Evolutionary conservation across 2,113 vertebrate species (phyloP).

Genomic region (Lamprologus speciosus): DNA sequence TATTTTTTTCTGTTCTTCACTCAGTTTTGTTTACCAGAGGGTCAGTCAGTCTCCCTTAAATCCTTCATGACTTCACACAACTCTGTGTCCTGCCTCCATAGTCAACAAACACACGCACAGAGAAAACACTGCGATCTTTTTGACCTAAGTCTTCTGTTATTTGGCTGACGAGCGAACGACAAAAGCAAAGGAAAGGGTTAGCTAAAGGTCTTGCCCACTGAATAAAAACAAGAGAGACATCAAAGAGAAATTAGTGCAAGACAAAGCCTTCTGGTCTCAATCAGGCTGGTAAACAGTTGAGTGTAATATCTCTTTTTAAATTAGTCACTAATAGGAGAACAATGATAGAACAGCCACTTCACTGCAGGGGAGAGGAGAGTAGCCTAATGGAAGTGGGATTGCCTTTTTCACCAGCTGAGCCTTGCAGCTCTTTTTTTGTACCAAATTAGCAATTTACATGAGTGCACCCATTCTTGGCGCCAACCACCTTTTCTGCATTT

Average conservation of each 20-base stretch:
- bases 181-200: conserved; percentile 8
- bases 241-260: conserved; percentile 32
- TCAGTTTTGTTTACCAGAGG: conserved; percentile 12
- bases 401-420: conserved; percentile 51
- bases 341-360: conserved; percentile 40
- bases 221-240: conserved; percentile 9
- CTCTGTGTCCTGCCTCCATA: background rate
- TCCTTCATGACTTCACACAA: background rate
- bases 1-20: background rate
- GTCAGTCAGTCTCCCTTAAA: background rate
- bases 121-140: background rate
- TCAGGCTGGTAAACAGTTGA: conserved; percentile 54
- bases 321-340: conserved; percentile 56
- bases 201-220: conserved; percentile 6
- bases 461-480: background rate
- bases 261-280: conserved; percentile 48
- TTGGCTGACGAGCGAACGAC: background rate
- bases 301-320: conserved; percentile 58
- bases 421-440: background rate
- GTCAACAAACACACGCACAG: background rate
- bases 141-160: background rate
- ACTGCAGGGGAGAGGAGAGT: conserved; percentile 21
- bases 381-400: conserved; percentile 57
- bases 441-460: conserved; percentile 63
- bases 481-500: background rate